Conservation (phyloP, 2,797 vertebrate species). For the Chloroceryle amazona region DNA sequence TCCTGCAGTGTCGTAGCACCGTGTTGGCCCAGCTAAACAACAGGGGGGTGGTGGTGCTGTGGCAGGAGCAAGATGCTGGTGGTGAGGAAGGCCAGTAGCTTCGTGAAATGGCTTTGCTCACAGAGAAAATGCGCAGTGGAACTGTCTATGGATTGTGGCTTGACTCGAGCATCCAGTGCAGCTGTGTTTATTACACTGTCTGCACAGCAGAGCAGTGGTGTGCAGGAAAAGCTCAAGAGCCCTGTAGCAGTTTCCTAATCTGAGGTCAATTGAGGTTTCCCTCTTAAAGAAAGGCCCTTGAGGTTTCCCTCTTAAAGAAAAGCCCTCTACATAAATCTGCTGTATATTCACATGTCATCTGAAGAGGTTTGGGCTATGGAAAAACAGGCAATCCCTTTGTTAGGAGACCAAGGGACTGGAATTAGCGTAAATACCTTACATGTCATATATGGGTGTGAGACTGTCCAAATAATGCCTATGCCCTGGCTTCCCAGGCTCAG, state of each 20-base stretch:
- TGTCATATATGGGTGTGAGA: background rate
- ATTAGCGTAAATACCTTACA: background rate
- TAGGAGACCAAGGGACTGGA: background rate
- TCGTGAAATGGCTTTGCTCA: background rate
- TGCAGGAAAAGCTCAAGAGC: slow-evolving; percentile 12
- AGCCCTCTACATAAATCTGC: background rate
- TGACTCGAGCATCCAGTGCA: background rate
- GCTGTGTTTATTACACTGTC: background rate
- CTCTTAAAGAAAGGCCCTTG: background rate
- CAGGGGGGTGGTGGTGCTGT: background rate
- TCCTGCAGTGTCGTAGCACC: background rate
- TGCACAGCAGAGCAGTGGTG: background rate
- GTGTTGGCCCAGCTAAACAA: background rate
- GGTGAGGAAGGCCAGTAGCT: background rate
- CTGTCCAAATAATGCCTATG: background rate
- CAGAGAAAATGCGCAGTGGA: background rate
- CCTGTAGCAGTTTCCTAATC: background rate
- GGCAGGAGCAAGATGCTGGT: background rate
- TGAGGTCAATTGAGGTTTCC: background rate
- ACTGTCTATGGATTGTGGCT: background rate
- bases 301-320: background rate
- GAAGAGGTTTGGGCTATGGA: background rate
- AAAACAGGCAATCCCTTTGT: background rate
- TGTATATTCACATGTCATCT: background rate
- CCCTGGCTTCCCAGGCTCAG: background rate